Evolutionary conservation across 2,888 invertebrate genomes (phyloP).

Genomic region (Bimastos eiseni): DNA sequence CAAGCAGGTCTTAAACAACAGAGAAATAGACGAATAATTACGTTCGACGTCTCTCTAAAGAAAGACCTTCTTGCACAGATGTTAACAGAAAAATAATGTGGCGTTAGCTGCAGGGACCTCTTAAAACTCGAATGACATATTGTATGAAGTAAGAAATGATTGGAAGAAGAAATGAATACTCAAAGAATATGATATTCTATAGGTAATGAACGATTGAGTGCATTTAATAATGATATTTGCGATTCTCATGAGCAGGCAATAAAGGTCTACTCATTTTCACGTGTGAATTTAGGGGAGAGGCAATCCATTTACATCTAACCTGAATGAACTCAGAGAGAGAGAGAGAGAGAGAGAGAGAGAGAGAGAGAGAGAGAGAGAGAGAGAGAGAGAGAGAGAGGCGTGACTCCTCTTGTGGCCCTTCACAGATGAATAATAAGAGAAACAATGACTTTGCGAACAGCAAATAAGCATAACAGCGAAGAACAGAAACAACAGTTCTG

Average conservation of each 20-base stretch:
- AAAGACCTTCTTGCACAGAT: neutral
- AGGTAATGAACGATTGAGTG: too few relatives aligned
- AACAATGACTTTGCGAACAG: neutral
- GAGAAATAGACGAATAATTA: neutral
- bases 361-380: too few relatives aligned
- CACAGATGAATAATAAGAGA: neutral
- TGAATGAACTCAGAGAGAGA: neutral
- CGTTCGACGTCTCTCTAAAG: neutral
- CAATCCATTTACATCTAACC: too few relatives aligned
- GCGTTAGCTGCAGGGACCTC: neutral
- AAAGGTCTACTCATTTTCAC: too few relatives aligned
- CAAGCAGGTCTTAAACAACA: neutral
- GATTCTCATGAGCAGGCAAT: too few relatives aligned
- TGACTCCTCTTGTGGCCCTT: neutral
- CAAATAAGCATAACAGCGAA: neutral
- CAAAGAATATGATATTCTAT: too few relatives aligned
- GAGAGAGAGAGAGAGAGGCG: too few relatives aligned
- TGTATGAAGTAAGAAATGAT: neutral
- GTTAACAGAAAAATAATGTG: neutral
- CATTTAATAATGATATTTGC: too few relatives aligned
- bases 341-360: too few relatives aligned
- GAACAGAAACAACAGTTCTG: neutral
- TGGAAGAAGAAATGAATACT: neutral
- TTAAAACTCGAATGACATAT: neutral
- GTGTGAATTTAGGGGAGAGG: too few relatives aligned